phyloP scores from a whole-genome alignment of 2,113 vertebrate genomes.

The Epinephelus cyanopodus region DNA sequence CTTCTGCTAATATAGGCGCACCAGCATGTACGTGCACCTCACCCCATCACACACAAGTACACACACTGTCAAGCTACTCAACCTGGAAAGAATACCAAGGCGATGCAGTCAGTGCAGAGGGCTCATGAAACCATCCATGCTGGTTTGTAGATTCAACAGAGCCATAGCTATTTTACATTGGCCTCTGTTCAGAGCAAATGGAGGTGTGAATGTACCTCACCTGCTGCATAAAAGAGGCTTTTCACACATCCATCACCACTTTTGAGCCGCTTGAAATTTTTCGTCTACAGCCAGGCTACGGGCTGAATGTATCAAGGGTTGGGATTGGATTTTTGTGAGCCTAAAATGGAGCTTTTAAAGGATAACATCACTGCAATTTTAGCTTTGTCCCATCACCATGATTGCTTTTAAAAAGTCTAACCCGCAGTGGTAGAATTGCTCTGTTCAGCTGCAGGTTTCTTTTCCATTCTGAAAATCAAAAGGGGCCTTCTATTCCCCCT shows the following conservation, averaged over 20 bases:
- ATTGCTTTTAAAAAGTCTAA: background rate
- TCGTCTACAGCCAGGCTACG: background rate
- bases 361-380: background rate
- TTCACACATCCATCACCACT: slow-evolving; percentile 1
- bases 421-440: background rate
- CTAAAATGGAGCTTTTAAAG: background rate
- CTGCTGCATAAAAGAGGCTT: slow-evolving; percentile 6
- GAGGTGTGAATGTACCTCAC: slow-evolving; percentile 2
- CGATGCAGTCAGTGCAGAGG: background rate
- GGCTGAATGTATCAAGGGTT: background rate
- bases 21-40: background rate
- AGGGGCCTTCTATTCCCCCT: background rate
- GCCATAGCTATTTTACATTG: background rate
- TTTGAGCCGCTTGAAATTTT: background rate
- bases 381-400: background rate
- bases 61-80: slow-evolving; percentile 7
- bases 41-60: background rate
- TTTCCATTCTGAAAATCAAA: background rate
- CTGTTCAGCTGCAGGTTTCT: background rate
- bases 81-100: slow-evolving; percentile 11
- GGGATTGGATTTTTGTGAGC: background rate
- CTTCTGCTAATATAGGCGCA: slow-evolving; percentile 5
- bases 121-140: slow-evolving; percentile 9
- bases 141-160: slow-evolving; percentile 10
- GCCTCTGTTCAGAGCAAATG: background rate